Conservation (phyloP, 2,888 invertebrate species). For the Deroplatys truncata region DNA sequence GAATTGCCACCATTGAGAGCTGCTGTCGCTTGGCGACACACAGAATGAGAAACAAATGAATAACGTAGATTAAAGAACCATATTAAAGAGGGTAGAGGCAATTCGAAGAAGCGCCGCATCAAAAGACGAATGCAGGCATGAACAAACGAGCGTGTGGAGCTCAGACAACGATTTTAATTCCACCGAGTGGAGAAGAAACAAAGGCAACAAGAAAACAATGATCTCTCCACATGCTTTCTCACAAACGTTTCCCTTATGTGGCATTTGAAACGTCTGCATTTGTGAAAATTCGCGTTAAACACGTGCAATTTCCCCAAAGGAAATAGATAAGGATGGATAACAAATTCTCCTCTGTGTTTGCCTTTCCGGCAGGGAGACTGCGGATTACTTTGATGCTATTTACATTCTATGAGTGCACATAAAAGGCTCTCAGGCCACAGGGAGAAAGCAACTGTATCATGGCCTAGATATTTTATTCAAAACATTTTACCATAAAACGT, state of each 20-base stretch:
- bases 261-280: neutral
- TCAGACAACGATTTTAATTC: neutral
- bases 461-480: too few relatives aligned
- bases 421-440: too few relatives aligned
- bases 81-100: neutral
- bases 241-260: neutral
- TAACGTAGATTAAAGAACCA: neutral
- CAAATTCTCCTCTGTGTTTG: neutral
- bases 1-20: too few relatives aligned
- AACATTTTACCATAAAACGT: too few relatives aligned
- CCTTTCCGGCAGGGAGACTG: too few relatives aligned
- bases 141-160: neutral
- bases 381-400: too few relatives aligned
- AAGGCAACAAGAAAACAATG: neutral
- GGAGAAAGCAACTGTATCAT: too few relatives aligned
- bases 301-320: neutral
- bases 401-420: too few relatives aligned
- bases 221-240: neutral
- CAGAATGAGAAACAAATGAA: neutral
- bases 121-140: neutral
- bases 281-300: neutral
- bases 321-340: neutral
- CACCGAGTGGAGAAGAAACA: neutral
- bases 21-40: too few relatives aligned
- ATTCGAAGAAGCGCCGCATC: neutral